Base-by-base conservation (phyloP, 1,140 invertebrate genomes). In the Lethocerus indicus region DNA sequence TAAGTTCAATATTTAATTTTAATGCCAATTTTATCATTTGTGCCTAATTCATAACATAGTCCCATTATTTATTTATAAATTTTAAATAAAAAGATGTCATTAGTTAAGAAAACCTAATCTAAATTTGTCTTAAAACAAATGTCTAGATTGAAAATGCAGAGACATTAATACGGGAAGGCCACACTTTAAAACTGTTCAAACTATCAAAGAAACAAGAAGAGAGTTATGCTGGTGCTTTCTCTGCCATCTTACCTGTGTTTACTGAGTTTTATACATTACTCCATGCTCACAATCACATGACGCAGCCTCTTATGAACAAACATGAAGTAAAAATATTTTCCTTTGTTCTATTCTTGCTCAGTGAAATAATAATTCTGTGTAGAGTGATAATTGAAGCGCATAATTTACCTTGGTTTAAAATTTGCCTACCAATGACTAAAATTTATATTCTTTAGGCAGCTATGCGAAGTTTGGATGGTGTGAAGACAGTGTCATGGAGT, bases 241-340 rank as follows among this genome's bases (percentile, higher is more conserved):
- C 25, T 9, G 20, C 23, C 12, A 26, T 39, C 21, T 21, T 47
- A 12, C 35, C 28, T 5, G 20, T 39, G 6, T 16, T 47, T 14
- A 37, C 46, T 23, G 43, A 51, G 24, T 40, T 44, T 26, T 29
- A 47, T 32, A 20, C 16, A 24, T 26, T 51, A 14, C 13, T 51
- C 2, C 4, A 18, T 28, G 44, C 12, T 28, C 24, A 26, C 1
- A 44, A 44, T n/a, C 36, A 51, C 9, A 3, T 35, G 1, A 51
- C 29, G 2, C n/a, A 39, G 29, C 21, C 37, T 13, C 26, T 51
- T 5, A 23, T 23, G 13, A 26, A 29, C 4, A 44, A 43, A 26
- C 47, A 51, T 29, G 32, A 46, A 27, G 50, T 51, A 28, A 50
- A 24, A 9, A 9, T 9, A 9, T 32, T 9, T 32, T n/a, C 29